Percentiles rank a stretch among this genome's conserved stretches.
Evolutionary conservation across 2,797 vertebrate genomes (phyloP).

Genomic region (Thamnophis elegans): DNA sequence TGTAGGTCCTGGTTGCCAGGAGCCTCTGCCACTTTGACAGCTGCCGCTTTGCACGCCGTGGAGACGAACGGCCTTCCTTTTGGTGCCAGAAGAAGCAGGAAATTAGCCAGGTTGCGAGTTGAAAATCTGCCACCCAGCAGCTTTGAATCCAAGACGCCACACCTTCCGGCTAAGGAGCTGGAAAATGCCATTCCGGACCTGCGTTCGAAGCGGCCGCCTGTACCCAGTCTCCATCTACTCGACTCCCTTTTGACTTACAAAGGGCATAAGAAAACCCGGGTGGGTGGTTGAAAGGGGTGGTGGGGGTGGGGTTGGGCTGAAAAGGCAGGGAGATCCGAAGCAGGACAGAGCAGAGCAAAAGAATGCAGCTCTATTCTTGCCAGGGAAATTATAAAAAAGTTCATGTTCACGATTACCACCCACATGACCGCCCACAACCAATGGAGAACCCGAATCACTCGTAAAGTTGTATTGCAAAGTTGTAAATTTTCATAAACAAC

Average conservation of each 20-base stretch:
- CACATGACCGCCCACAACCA: constrained; percentile 91
- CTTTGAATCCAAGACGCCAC: constrained; percentile 73
- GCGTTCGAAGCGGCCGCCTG: constrained; percentile 58
- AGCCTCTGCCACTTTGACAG: constrained; percentile 78
- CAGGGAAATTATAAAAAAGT: constrained; percentile 99
- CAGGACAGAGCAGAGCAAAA: constrained; percentile 82
- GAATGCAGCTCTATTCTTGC: constrained; percentile 93
- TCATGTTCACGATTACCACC: constrained; percentile 92
- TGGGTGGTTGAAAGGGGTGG: constrained; percentile 2
- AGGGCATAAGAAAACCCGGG: constrained; percentile 67
- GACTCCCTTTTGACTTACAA: constrained; percentile 75
- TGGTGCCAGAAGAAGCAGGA: constrained; percentile 80
- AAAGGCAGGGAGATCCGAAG: constrained; percentile 79
- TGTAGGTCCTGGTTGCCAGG: constrained; percentile 74
- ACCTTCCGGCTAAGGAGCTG: constrained; percentile 70
- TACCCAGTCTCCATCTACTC: constrained; percentile 63
- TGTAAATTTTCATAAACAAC: constrained; percentile 99
- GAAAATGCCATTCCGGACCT: constrained; percentile 64
- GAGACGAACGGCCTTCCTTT: constrained; percentile 76
- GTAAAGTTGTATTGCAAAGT: constrained; percentile 98
- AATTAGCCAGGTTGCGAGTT: constrained; percentile 79
- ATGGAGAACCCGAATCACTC: constrained; percentile 86
- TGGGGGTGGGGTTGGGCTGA: constrained; percentile 45
- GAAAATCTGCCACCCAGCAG: constrained; percentile 74
- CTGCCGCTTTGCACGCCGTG: constrained; percentile 76